A percentile compares a stretch with the other conserved stretches of the same genome.
Conservation (phyloP, 30 jellyfish, hydroid and myxozoan genomes). For the Rhopilema esculentum region DNA sequence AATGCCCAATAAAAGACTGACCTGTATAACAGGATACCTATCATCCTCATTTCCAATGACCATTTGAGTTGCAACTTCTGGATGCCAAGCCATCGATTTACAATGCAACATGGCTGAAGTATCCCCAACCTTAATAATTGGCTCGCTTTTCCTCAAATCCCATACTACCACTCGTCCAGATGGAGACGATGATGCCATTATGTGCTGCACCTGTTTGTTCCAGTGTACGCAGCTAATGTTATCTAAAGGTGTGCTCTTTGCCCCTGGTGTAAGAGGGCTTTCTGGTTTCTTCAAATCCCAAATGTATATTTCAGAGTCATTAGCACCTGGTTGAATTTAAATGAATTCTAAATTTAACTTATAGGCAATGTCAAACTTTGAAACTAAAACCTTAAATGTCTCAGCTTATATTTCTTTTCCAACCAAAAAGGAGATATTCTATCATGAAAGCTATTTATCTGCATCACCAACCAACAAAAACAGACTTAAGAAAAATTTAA, state of each 20-base stretch:
- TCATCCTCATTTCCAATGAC: slow-evolving; percentile 97
- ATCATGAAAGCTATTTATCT: too few species aligned
- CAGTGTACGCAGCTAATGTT: slow-evolving; percentile 82
- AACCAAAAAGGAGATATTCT: too few species aligned
- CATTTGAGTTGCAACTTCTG: slow-evolving; percentile 97
- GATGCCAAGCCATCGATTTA: slow-evolving; percentile 99
- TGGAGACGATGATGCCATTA: slow-evolving; percentile 93
- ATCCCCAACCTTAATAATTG: slow-evolving; percentile 94
- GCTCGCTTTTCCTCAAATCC: slow-evolving; percentile 97
- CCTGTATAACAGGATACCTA: slow-evolving; percentile 98
- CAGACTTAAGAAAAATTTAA: too few species aligned
- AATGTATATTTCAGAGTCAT: slow-evolving; percentile 84
- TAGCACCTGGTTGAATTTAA: too few species aligned
- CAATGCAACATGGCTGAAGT: slow-evolving; percentile 93
- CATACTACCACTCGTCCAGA: slow-evolving; percentile 92
- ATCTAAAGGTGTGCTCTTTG: slow-evolving; percentile 82
- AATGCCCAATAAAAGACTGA: too few species aligned
- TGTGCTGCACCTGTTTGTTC: slow-evolving; percentile 96
- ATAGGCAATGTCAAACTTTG: too few species aligned
- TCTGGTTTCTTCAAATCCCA: slow-evolving; percentile 89
- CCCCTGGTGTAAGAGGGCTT: slow-evolving; percentile 87
- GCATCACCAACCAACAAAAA: too few species aligned
- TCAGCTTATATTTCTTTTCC: too few species aligned
- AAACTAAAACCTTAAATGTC: too few species aligned
- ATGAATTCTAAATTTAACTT: too few species aligned